phyloP scores from a whole-genome alignment of 1,140 invertebrate genomes.

The Acyrthosiphon pisum region DNA sequence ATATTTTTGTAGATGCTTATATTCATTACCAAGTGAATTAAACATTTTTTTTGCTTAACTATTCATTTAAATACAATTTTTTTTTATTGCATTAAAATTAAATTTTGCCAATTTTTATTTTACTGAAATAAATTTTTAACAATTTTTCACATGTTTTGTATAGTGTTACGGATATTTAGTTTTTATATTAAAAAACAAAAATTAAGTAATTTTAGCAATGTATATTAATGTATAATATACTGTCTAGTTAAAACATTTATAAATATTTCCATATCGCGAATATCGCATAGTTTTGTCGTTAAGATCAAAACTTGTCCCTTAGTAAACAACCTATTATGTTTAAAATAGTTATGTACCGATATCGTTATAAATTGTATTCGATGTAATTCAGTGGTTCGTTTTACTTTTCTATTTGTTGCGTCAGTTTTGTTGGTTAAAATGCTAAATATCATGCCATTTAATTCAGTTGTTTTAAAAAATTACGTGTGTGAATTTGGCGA shows the following conservation, averaged over 20 bases:
- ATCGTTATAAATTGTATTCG: background rate
- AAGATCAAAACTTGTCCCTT: background rate
- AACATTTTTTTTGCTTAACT: background rate
- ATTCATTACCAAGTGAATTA: too few relatives aligned
- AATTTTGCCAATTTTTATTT: background rate
- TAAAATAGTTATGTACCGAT: background rate
- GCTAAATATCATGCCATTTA: background rate
- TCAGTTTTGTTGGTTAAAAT: background rate
- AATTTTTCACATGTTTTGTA: background rate
- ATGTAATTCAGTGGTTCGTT: background rate
- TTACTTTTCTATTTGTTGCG: background rate
- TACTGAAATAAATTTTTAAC: background rate
- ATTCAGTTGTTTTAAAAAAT: background rate
- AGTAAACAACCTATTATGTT: background rate
- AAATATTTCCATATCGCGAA: background rate
- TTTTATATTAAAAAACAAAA: background rate
- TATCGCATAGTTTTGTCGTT: background rate
- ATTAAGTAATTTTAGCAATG: background rate
- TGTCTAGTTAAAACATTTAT: too few relatives aligned
- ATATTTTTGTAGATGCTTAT: background rate
- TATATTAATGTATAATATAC: background rate
- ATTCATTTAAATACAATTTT: background rate
- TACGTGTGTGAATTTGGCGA: background rate
- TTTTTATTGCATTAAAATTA: too few relatives aligned
- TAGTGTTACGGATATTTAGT: background rate